A percentile compares a stretch with the other conserved stretches of the same genome.
Conservation (phyloP, 2,113 vertebrate species). For the Aegotheles bennettii region DNA sequence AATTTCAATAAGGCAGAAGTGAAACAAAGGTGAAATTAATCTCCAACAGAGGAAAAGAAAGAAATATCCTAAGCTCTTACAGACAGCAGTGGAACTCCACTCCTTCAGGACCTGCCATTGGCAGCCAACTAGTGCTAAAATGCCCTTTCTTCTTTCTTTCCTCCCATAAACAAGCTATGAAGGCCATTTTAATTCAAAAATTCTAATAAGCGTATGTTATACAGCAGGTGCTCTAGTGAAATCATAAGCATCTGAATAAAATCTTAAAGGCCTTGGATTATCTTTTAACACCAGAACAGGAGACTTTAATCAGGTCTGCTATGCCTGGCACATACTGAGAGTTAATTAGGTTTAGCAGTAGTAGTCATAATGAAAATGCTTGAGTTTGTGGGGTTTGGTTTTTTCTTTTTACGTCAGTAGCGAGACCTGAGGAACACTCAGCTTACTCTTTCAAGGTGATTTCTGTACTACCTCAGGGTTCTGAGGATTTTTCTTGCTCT, state of each 20-base stretch:
- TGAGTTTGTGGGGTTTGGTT: background rate
- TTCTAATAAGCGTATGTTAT: background rate
- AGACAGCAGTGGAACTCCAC: background rate
- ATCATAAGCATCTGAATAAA: background rate
- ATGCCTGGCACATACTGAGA: background rate
- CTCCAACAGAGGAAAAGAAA: background rate
- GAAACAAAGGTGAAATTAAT: background rate
- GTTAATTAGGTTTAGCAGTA: slow-evolving; percentile 28
- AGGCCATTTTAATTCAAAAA: background rate
- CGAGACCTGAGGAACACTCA: background rate
- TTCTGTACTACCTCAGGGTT: background rate
- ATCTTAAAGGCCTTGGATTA: background rate
- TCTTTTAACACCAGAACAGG: background rate
- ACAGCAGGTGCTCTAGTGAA: background rate
- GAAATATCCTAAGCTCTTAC: background rate
- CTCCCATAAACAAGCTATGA: background rate
- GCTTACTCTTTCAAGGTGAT: background rate
- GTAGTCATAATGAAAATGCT: background rate
- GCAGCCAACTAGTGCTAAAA: background rate
- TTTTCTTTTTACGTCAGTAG: background rate
- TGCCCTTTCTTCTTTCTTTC: background rate
- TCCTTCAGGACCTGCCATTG: background rate
- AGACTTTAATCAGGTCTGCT: slow-evolving; percentile 17
- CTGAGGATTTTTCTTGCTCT: background rate
- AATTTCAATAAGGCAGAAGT: background rate